Base-by-base conservation (phyloP, 2,888 invertebrate genomes). In the Drosophila barbarae region DNA sequence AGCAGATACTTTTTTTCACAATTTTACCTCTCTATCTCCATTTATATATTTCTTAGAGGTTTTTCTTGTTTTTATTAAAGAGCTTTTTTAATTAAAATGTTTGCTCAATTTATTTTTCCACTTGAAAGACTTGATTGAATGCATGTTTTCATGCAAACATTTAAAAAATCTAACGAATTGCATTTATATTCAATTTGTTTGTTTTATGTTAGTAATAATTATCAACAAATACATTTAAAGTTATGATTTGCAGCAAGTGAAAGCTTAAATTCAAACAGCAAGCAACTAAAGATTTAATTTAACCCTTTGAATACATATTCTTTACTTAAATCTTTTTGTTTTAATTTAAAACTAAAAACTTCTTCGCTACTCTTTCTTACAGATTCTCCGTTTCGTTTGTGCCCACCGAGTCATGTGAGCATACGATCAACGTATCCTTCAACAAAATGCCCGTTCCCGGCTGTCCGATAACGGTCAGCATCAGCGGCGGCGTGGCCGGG, bases 351-450 rank as follows among this genome's bases (percentile, higher is more conserved):
- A 18, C n/a, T 35, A 26, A 30, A 0, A 15, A 7, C 13, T 9
- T 26, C 0, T 23, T 2, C 9, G 5, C 3, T 6, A 5, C 8
- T 8, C 26, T 30, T 2, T 1, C 5, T 34, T 36, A 8, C 44
- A 93, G 96, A 86, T 99, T 99, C 90, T 95, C 97, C 71, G 99
- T 99, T 64, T 97, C 98, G 81, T 99, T 99, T 90, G 94, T 97
- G 71, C 98, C 99, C 53, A 95, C 96, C 32, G 96, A 97, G 89
- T 94, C 96, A 35, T 96, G 96, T 87, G 95, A 97, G 88, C 98
- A 99, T 90, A 93, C 96, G 67, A 96, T 99, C 80, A 97, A 97
- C 91, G 98, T 99, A 69, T 97, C 97, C 65, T 99, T 99, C 90
- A 99, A 99, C 90, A 97, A 98, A 91, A 92, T 91, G 91, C 92